phyloP scores from a whole-genome alignment of 2,888 invertebrate genomes.

The Amphimallon solstitiale region DNA sequence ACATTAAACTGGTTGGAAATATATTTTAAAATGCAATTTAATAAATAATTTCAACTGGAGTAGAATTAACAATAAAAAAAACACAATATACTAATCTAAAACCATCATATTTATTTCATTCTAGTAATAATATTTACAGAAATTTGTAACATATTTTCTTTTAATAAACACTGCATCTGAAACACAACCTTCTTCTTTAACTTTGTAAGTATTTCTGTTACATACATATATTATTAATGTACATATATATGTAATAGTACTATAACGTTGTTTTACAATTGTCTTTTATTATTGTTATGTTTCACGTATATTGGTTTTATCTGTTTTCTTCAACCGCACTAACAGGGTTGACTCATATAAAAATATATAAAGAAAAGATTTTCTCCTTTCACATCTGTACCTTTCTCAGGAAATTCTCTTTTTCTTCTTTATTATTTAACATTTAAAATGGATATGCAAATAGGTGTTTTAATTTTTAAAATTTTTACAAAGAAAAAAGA shows the following conservation, averaged over 20 bases:
- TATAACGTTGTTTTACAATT: neutral
- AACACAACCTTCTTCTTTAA: conserved; percentile 56
- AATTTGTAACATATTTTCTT: conserved; percentile 53
- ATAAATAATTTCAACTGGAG: neutral
- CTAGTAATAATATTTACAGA: conserved; percentile 51
- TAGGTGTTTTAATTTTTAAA: neutral
- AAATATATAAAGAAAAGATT: conserved; percentile 56
- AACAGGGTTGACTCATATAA: conserved; percentile 52
- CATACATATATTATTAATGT: too few relatives aligned
- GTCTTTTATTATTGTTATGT: neutral
- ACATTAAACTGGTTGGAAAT: too few relatives aligned
- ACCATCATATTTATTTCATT: conserved; percentile 53
- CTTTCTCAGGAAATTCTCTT: neutral
- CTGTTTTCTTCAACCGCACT: neutral
- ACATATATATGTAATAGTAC: too few relatives aligned
- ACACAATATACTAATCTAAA: conserved; percentile 41
- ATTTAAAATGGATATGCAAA: neutral
- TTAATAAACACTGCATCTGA: conserved; percentile 50
- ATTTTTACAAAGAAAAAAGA: too few relatives aligned
- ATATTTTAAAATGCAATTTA: too few relatives aligned
- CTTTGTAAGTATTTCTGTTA: neutral
- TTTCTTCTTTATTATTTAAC: neutral
- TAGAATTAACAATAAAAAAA: conserved; percentile 2
- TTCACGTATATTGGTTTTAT: neutral
- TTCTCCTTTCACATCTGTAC: neutral